Base-by-base conservation (phyloP, 2,797 vertebrate genomes). In the Limnodromus scolopaceus region DNA sequence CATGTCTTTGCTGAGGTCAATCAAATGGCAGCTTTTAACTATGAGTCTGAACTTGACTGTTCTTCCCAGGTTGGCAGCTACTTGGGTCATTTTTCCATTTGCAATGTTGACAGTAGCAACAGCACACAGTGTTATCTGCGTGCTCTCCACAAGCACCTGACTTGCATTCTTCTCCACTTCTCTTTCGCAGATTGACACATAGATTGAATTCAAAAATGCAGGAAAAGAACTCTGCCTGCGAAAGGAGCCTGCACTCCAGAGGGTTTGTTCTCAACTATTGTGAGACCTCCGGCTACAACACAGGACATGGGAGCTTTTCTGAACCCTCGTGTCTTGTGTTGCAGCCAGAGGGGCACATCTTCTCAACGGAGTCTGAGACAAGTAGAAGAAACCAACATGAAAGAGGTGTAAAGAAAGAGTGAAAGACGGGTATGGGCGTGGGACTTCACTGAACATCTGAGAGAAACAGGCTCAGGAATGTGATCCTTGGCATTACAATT, bases 251-350 rank as follows among this genome's bases (percentile, higher is more conserved):
- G 38, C 41, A 74, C 7, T 23, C 28, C 76, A 30, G 66, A 86
- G 75, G 13, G 16, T 91, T 95, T 93, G 88, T 70, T 71, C 55
- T 64, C 88, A 97, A 84, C 82, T 95, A 36, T 96, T 98, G 98
- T 98, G 98, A 98, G 97, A 99, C 99, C 99, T 98, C 97, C 85
- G 99, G 99, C 99, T 99, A 99, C 99, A 99, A 99, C 99, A 99
- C 99, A 99, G 99, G 99, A 99, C 99, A 99, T 99, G 99, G 99
- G 99, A 99, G 98, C 98, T 98, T 98, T 97, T 98, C 97, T 97
- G 95, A 98, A 98, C 98, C 98, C 99, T 99, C 99, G 99, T 99
- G 99, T 99, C 99, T 99, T 99, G 99, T 99, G 99, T 99, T 99
- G 99, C 99, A 99, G 99, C 99, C 99, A 99, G 99, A 99, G 99